These are phyloP conservation scores for Sphaeridia pumilis DNA, from an alignment of 2,888 invertebrate species.

Conservation along the genomic window DNA sequence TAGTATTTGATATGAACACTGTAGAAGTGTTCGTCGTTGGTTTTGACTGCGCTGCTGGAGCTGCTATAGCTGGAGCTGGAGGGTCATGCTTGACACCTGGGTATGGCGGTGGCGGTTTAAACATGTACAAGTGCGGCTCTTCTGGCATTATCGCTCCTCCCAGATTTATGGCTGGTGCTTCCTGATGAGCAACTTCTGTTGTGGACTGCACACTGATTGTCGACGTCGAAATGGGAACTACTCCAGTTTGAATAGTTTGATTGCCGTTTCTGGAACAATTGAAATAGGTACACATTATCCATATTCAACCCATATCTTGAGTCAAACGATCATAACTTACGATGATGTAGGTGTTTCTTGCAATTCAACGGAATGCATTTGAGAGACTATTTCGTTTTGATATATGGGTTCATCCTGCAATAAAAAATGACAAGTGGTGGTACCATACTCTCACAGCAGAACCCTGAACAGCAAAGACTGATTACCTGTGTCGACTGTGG, in stretches of 20 bases:
- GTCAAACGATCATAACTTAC: slow-evolving; percentile 6
- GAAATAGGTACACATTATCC: too few relatives aligned
- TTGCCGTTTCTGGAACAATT: not conserved
- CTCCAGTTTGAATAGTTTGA: not conserved
- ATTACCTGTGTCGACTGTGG: slow-evolving; percentile 6
- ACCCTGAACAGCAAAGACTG: too few relatives aligned
- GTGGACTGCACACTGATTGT: too few relatives aligned
- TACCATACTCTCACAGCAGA: too few relatives aligned
- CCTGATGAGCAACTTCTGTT: slow-evolving; percentile 16
- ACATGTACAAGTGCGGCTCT: slow-evolving; percentile 52
- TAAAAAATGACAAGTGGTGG: too few relatives aligned
- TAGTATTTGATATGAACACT: not conserved
- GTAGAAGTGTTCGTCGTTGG: not conserved
- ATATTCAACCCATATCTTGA: not conserved
- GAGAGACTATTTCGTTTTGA: slow-evolving; percentile 35
- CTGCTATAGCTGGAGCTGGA: not conserved
- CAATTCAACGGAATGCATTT: slow-evolving; percentile 35
- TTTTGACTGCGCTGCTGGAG: not conserved
- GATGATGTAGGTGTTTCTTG: slow-evolving; percentile 17
- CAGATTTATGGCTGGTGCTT: not conserved
- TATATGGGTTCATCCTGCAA: slow-evolving; percentile 34
- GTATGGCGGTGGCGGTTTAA: slow-evolving; percentile 77
- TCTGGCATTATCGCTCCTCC: slow-evolving; percentile 37
- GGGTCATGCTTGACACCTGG: slow-evolving; percentile 49
- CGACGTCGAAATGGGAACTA: slow-evolving; percentile 26